Evolutionary conservation across 2,888 invertebrate genomes (phyloP), one percentile per base, ranked within the genome.

Genomic region (Coelinius sp.): DNA sequence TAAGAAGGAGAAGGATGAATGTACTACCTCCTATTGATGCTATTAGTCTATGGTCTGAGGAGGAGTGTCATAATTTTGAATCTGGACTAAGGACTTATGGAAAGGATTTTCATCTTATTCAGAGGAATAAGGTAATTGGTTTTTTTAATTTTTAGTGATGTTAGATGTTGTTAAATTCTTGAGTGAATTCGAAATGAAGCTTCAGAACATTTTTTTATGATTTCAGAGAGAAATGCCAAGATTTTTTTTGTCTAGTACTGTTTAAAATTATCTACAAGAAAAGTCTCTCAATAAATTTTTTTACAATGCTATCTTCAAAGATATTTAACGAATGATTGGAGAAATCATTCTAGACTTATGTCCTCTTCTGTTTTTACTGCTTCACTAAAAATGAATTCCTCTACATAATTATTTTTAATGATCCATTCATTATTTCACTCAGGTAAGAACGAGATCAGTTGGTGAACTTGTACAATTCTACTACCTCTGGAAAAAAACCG

Each of bases 401-500:
- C 38, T 8, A n/a, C 35, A 12, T 31, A 35, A 10, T 14, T 14
- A 27, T 14, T 59, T 59, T 12, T 31, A 17, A 22, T 76, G 70
- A 67, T 85, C 85, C 7, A n/a, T n/a, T 41, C 10, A 12, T 41
- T 41, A 41, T 41, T 41, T 41, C n/a, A 41, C 5, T 41, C 82
- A 93, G 93, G 92, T 98, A 59, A 91, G 95, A 81, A 97, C 98
- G 71, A 91, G 98, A 79, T 96, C 97, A 7, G 97, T 99, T 52
- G 97, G 98, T 35, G 99, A 99, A 88, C 90, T 99, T 75, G 97
- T 99, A 12, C 97, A 98, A 86, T 99, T 99, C 89, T 95, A 95
- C 88, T 95, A 95, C 82, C 91, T 98, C 69, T 99, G 99, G 99
- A 99, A 99, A 89, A 99, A 99, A 89, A 98, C 98, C 25, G 98